A percentile compares a stretch with the other conserved stretches of the same genome.
These are phyloP conservation scores for Marmota monax DNA, from an alignment of 2,113 vertebrate genomes.

Conservation along the genomic window DNA sequence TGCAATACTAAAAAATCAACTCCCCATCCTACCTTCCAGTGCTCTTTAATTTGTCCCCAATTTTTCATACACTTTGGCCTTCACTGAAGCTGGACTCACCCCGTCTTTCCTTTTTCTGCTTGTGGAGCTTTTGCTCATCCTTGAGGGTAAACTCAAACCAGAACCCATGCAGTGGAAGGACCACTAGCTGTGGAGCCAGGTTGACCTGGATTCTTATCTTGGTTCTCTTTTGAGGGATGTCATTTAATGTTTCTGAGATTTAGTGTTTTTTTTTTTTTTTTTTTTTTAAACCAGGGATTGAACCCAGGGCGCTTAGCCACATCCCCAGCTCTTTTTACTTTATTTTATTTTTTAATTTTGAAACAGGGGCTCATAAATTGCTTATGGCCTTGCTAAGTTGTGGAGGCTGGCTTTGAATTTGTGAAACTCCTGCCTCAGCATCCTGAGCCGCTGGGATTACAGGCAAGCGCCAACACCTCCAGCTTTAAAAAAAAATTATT, in stretches of 20 bases:
- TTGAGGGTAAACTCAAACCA: neutral
- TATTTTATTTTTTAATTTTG: no score
- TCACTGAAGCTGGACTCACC: neutral
- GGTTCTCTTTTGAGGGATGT: neutral
- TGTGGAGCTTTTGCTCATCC: neutral
- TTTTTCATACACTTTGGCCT: neutral
- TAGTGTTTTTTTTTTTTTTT: neutral
- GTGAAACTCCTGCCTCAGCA: no score
- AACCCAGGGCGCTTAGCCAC: no score
- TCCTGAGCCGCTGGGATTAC: no score
- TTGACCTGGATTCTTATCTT: neutral
- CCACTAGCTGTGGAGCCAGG: neutral
- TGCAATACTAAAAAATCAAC: no score
- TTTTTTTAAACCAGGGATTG: no score
- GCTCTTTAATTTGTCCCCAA: neutral
- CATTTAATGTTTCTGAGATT: neutral
- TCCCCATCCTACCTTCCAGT: neutral
- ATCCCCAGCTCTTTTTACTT: no score
- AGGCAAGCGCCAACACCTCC: no score
- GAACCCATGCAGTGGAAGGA: neutral
- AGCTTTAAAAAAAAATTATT: no score
- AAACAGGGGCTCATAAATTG: no score
- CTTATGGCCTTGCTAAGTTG: no score
- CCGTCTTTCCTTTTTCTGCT: neutral
- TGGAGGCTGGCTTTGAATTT: no score